Evolutionary conservation across 2,113 vertebrate genomes (phyloP), one percentile per base, ranked within the genome.

Genomic region (Odocoileus virginianus): DNA sequence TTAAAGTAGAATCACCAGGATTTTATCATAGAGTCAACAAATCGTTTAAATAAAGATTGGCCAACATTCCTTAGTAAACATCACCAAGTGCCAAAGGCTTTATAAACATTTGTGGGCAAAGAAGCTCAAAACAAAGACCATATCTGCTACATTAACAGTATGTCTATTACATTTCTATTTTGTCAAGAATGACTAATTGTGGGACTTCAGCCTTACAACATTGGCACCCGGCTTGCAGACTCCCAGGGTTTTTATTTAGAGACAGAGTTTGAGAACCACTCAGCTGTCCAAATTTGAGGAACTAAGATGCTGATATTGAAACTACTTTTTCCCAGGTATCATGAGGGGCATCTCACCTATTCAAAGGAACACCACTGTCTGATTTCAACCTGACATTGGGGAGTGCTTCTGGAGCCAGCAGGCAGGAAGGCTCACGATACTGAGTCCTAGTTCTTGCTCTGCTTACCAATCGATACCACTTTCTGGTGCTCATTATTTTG

Each of bases 401-500:
- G 12, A 78, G 19, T 1, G 9, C 45, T 3, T 3, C 81, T 67
- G 33, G 33, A 43, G 6, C 64, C 52, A 94, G 28, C 71, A 91
- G 43, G 36, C 52, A 19, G 71, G 88, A 67, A 82, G 60, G 43
- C 15, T 93, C 50, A 43, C 1, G 7, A 19, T 28, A 12, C 71
- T 43, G 91, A 58, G 12, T 58, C 74, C n/a, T 54, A 4, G 3
- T 50, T 58, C 43, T 87, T 57, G 2, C 76, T 97, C 85, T 81
- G 57, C 76, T 97, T 96, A 61, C 36, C 27, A 84, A 5, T 87
- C 1, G 1, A 60, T 85, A 67, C 58, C n/a, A 83, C 78, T 96
- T 94, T 95, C 87, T 89, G 40, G 55, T 14, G 36, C 50, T 95
- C 33, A 52, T 57, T 27, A 95, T 91, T 95, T 92, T 90, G 74